These are phyloP conservation scores for Dicranocentrus wangi DNA, from an alignment of 2,888 invertebrate genomes.

Conservation along the genomic window DNA sequence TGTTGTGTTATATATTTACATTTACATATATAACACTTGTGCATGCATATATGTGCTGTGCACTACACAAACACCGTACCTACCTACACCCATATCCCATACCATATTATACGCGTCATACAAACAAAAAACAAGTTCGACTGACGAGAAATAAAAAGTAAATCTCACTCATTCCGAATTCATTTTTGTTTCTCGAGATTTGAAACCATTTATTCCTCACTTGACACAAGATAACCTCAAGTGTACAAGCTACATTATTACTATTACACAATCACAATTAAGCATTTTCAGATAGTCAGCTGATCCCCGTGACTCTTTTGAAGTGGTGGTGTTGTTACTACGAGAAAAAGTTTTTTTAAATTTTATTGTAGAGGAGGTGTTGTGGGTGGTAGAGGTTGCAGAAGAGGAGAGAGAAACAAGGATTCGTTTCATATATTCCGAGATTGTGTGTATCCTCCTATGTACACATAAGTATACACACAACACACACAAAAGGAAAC, in stretches of 20 bases:
- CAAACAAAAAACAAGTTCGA: not conserved
- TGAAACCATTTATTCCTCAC: not conserved
- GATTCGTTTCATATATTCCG: not conserved
- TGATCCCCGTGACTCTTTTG: not conserved
- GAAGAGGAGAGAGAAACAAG: no score
- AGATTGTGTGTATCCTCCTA: slow-evolving; percentile 4
- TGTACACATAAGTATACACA: slow-evolving; percentile 10
- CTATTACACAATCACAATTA: no score
- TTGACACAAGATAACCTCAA: not conserved
- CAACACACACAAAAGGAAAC: not conserved
- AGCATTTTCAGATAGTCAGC: slow-evolving; percentile 7
- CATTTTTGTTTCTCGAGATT: not conserved
- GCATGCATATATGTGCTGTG: not conserved
- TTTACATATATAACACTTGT: no score
- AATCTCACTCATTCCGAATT: not conserved
- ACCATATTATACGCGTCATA: not conserved
- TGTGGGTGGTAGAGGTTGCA: slow-evolving; percentile 6
- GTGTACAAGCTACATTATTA: not conserved
- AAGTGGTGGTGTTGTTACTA: not conserved
- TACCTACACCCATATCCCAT: no score
- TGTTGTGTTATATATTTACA: no score
- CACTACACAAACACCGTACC: not conserved
- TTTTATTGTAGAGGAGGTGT: not conserved
- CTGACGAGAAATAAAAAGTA: not conserved
- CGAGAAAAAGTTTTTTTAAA: not conserved